Percentiles rank a stretch among this genome's conserved stretches.
phyloP scores from a whole-genome alignment of 2,113 vertebrate species.

The Eretmochelys imbricata region DNA sequence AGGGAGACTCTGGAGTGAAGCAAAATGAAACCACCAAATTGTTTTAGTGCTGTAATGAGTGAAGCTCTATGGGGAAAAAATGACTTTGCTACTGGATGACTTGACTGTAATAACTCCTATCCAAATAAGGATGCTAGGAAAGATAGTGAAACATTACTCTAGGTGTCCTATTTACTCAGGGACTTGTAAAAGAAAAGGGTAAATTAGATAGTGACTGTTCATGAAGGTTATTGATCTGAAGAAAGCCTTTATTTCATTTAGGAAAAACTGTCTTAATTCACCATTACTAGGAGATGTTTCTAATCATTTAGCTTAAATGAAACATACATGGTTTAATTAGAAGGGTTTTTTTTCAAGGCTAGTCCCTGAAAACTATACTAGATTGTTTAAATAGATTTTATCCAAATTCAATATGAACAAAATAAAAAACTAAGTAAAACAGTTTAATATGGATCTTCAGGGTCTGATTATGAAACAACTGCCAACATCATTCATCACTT shows the following conservation, averaged over 20 bases:
- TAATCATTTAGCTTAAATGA: not conserved
- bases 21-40: slow-evolving; percentile 12
- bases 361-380: not conserved
- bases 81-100: not conserved
- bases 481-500: not conserved
- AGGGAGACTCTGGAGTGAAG: not conserved
- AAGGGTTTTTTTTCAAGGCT: accelerated
- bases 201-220: not conserved
- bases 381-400: not conserved
- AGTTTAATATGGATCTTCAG: not conserved
- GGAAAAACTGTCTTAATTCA: not conserved
- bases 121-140: not conserved
- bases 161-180: not conserved
- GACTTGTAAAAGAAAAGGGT: not conserved
- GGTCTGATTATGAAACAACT: not conserved
- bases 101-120: not conserved
- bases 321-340: not conserved
- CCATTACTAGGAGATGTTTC: not conserved
- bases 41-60: not conserved
- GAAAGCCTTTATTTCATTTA: not conserved
- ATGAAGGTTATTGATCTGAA: not conserved
- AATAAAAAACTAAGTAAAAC: not conserved
- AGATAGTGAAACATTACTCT: not conserved
- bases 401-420: not conserved
- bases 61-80: not conserved